Evolutionary conservation across 1,140 invertebrate genomes (phyloP).

Genomic region (Lasioglossum baleicum): DNA sequence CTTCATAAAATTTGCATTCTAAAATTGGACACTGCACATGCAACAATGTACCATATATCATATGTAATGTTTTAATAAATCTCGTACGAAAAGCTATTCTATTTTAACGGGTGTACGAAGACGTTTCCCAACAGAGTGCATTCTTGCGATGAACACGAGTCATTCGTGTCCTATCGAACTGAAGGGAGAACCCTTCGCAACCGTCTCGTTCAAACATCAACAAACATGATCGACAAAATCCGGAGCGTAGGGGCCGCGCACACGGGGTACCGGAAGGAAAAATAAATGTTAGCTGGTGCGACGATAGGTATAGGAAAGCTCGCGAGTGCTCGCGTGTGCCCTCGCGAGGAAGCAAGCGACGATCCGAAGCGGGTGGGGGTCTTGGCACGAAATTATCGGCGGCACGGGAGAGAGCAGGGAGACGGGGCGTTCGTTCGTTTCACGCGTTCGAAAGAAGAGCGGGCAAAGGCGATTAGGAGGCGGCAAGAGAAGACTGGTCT

Average conservation of each 20-base stretch:
- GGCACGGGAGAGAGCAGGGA: slow-evolving; percentile 37
- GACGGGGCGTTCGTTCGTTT: slow-evolving; percentile 33
- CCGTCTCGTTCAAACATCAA: background rate
- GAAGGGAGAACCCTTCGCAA: background rate
- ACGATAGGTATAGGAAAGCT: background rate
- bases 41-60: too few species aligned
- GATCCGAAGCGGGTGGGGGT: slow-evolving; percentile 17
- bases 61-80: too few species aligned
- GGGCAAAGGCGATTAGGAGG: slow-evolving; percentile 66
- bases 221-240: background rate
- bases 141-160: too few species aligned
- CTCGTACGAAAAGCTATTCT: too few species aligned
- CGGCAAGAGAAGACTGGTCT: slow-evolving; percentile 47
- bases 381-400: slow-evolving; percentile 68
- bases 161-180: background rate
- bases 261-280: background rate
- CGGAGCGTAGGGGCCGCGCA: background rate
- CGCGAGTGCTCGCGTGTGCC: background rate
- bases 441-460: slow-evolving; percentile 45
- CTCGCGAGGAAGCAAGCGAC: slow-evolving; percentile 6
- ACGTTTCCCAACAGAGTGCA: too few species aligned
- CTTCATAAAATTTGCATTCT: too few species aligned
- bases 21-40: too few species aligned
- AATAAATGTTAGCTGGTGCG: background rate
- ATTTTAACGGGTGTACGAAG: too few species aligned